Conservation (phyloP, 2,113 vertebrate genomes). For the Tetrao urogallus region DNA sequence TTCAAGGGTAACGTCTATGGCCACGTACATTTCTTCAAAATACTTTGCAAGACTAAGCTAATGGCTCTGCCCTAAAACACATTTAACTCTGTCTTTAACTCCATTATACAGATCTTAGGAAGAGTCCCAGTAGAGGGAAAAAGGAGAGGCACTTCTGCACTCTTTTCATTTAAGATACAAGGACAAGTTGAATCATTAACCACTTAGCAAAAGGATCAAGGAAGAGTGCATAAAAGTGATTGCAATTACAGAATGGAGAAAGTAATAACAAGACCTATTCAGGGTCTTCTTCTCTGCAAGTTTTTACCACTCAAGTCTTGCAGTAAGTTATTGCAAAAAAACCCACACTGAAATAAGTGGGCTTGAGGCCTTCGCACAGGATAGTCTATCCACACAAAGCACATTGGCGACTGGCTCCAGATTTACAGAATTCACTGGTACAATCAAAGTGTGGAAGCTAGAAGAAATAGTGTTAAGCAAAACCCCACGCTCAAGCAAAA, state of each 20-base stretch:
- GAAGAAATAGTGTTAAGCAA: background rate
- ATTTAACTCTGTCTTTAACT: background rate
- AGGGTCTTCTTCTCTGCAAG: background rate
- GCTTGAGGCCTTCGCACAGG: background rate
- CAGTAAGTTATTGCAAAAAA: background rate
- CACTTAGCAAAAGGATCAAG: background rate
- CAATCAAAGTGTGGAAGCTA: background rate
- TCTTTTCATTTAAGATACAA: background rate
- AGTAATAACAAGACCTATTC: background rate
- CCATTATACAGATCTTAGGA: background rate
- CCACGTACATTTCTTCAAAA: background rate
- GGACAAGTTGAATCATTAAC: background rate
- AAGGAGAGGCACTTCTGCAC: background rate
- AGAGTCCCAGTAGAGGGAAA: no score
- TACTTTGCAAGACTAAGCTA: background rate
- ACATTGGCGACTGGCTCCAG: fast-evolving
- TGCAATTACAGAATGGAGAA: background rate
- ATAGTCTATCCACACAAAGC: background rate
- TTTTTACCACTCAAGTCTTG: background rate
- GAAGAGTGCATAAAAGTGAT: background rate
- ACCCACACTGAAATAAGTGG: background rate
- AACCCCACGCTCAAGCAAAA: background rate
- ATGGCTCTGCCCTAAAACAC: background rate
- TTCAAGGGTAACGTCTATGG: background rate
- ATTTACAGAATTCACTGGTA: background rate